Base-by-base conservation (phyloP, 1,140 invertebrate genomes). In the Drosophila baimaii region DNA sequence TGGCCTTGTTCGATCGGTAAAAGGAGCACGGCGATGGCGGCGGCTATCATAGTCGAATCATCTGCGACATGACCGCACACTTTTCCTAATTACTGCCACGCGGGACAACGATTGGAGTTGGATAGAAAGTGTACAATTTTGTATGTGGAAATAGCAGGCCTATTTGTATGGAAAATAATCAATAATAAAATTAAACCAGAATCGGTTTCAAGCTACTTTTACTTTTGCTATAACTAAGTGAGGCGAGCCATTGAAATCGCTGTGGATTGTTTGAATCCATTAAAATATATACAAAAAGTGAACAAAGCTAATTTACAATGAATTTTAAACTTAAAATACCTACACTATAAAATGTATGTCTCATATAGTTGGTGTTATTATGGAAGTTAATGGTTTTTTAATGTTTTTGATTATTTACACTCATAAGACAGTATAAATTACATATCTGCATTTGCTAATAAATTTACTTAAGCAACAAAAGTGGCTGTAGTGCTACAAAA, bases 1-100 rank as follows among this genome's bases (percentile, higher is more conserved):
- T 49, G 62, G 62, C 65, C 65, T 66, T 39, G 61, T 52, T 69
- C 29, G 35, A 52, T 66, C 46, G 35, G 33, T 51, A 51, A 68
- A 68, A 51, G 65, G 65, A 41, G 29, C 64, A 41, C 65, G 33
- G 12, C 21, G 12, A 17, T 33, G 61, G n/a, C 13, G 15, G 17
- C 47, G 19, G 2, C 51, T 54, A 54, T 54, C 41, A 69, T 52
- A 35, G 27, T n/a, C n/a, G 25, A 21, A 43, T 27, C 44, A 66
- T 65, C 61, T 65, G 27, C 27, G 25, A 69, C 65, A 69, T 66
- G 44, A 46, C 21, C 65, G 33, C 23, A 63, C 57, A 44, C 17
- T 65, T 66, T 64, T 51, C 29, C 29, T 37, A 71, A 39, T 71
- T 33, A 29, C 23, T 23, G 46, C 9, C 35, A 35, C 25, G 13